Evolutionary conservation across 1,140 invertebrate species (phyloP).

Genomic region (Lasioglossum albipes): DNA sequence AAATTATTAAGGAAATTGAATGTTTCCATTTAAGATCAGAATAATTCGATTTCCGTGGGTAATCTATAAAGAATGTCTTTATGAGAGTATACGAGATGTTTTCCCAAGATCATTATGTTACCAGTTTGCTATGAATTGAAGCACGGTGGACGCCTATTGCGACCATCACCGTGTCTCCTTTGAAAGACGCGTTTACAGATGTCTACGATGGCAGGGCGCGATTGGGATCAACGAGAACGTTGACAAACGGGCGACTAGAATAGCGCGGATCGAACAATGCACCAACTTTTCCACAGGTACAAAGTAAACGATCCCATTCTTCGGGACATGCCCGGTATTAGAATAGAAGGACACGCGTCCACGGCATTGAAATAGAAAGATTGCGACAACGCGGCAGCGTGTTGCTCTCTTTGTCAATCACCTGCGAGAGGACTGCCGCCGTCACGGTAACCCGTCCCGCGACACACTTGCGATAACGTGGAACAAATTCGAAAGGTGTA

Average conservation of each 20-base stretch:
- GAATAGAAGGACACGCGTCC: constrained; percentile 11
- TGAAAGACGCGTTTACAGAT: too few relatives aligned
- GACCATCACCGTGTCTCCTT: too few relatives aligned
- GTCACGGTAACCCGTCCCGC: background rate
- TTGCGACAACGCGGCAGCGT: background rate
- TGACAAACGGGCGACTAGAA: background rate
- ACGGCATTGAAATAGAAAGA: background rate
- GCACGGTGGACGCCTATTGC: too few relatives aligned
- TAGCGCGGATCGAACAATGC: background rate
- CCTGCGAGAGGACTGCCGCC: background rate
- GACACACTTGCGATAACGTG: background rate
- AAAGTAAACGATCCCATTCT: background rate
- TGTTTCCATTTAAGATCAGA: too few relatives aligned
- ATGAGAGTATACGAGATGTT: too few relatives aligned
- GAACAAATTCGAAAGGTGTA: constrained; percentile 9
- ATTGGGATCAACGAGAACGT: background rate
- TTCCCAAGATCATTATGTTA: too few relatives aligned
- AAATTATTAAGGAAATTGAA: too few relatives aligned
- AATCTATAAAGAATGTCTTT: too few relatives aligned
- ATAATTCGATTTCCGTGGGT: too few relatives aligned
- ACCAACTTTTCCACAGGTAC: background rate
- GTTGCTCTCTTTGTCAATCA: constrained; percentile 28
- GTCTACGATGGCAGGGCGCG: background rate
- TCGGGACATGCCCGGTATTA: background rate
- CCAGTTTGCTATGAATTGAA: too few relatives aligned